Evolutionary conservation across 2,888 invertebrate genomes (phyloP), one percentile per base, ranked within the genome.

Genomic region (Camponotus fellah): DNA sequence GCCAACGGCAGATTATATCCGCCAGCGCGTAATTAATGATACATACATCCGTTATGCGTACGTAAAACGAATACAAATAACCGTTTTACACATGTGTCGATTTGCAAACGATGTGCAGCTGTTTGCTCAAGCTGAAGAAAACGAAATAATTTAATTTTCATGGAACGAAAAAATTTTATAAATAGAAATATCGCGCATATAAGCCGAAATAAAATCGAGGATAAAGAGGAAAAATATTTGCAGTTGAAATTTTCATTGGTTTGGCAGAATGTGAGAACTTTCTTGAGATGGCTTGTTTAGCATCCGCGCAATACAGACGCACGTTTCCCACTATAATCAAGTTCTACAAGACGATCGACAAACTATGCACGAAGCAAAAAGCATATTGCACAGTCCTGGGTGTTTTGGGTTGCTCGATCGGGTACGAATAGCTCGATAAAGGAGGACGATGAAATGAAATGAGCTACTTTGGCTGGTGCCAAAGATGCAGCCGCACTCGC

Each of bases 371-470:
- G 64, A 76, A 58, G n/a, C 21, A 56, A 17, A 17, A 62, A 69
- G 46, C 17, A n/a, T 32, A 60, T 21, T 49, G 58, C 65, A 21
- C 53, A 56, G 66, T 77, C 65, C 53, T 53, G 56, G 62, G n/a
- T 74, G 68, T 74, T 71, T 74, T 53, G 68, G 43, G 49, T 66
- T 49, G 34, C 5, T 74, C 83, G 84, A 76, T 80, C 62, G 72
- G 75, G 0, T 76, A 26, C 77, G 76, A 68, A 43, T 76, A 58
- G 46, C 40, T 58, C 77, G 60, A 84, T 84, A 81, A 84, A 80
- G 58, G 84, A 53, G 43, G 77, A 75, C 72, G 84, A 64, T 76
- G 71, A 65, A 81, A 83, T 68, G 62, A 81, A 84, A 86, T 71
- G 58, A 72, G 81, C 76, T 76, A 62, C 58, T 69, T 68, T 49